Conservation (phyloP, 2,113 vertebrate genomes). For the Pogona vitticeps region DNA sequence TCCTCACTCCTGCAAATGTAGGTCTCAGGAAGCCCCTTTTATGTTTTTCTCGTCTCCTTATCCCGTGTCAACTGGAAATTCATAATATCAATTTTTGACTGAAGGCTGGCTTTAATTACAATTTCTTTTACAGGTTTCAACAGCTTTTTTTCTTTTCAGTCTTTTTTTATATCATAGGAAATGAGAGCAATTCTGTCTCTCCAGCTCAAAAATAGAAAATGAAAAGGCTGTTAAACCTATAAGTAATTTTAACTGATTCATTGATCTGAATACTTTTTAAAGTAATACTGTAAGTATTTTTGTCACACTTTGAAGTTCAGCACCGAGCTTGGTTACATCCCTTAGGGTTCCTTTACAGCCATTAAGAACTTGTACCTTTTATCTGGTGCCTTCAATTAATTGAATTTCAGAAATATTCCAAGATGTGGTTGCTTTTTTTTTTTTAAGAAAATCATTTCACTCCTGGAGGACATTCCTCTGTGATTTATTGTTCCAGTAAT, state of each 20-base stretch:
- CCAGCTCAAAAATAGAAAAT: constrained; percentile 72
- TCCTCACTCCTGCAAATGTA: constrained; percentile 60
- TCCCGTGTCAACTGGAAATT: constrained; percentile 69
- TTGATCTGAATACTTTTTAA: constrained; percentile 76
- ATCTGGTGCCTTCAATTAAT: constrained; percentile 85
- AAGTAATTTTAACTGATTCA: constrained; percentile 78
- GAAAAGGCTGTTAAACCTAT: constrained; percentile 72
- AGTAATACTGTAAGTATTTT: constrained; percentile 73
- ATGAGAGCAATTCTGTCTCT: constrained; percentile 62
- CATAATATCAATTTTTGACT: constrained; percentile 58
- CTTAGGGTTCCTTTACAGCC: constrained; percentile 77
- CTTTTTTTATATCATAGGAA: constrained; percentile 44
- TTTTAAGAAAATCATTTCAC: constrained; percentile 70
- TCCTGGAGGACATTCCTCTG: constrained; percentile 74
- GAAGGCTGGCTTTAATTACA: constrained; percentile 67
- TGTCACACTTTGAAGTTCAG: constrained; percentile 79
- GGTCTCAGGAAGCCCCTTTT: constrained; percentile 68
- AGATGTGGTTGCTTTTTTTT: constrained; percentile 62
- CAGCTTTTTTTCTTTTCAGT: constrained; percentile 36
- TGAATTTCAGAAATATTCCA: constrained; percentile 82
- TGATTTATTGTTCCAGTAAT: constrained; percentile 78
- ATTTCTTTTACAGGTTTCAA: constrained; percentile 70
- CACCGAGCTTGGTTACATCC: constrained; percentile 67
- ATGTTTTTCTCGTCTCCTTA: constrained; percentile 66
- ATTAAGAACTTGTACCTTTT: constrained; percentile 83